These are phyloP conservation scores for Yponomeuta sedellus DNA, from an alignment of 2,888 invertebrate genomes.

Conservation along the genomic window DNA sequence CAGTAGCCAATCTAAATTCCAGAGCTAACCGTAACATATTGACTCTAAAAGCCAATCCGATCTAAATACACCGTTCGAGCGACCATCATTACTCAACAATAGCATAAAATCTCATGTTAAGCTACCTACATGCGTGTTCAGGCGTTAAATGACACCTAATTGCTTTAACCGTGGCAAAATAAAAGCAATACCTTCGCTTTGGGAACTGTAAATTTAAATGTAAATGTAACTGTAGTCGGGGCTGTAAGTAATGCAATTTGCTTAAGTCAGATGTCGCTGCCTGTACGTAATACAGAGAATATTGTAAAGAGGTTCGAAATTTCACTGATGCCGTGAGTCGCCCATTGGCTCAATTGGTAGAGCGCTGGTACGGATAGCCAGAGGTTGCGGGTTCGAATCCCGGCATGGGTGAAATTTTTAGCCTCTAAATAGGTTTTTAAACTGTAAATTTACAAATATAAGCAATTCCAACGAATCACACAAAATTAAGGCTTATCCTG, in stretches of 20 bases:
- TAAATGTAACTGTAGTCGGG: too few relatives aligned
- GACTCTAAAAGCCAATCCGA: neutral
- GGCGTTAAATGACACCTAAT: slow-evolving; percentile 9
- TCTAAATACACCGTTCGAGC: neutral
- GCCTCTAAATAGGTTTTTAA: too few relatives aligned
- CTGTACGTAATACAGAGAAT: too few relatives aligned
- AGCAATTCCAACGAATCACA: neutral
- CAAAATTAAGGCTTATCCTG: neutral
- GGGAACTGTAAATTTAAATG: neutral
- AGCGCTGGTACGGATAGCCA: too few relatives aligned
- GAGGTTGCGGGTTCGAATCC: too few relatives aligned
- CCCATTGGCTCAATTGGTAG: too few relatives aligned
- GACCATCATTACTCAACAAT: neutral
- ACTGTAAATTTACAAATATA: neutral
- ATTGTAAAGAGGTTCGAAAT: too few relatives aligned
- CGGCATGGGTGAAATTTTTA: too few relatives aligned
- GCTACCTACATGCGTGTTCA: slow-evolving; percentile 6
- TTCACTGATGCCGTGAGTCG: too few relatives aligned
- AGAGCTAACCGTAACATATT: neutral
- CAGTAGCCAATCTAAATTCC: neutral
- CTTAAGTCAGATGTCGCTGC: too few relatives aligned
- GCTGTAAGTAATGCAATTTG: too few relatives aligned
- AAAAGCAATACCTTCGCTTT: slow-evolving; percentile 5
- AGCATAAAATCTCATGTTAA: neutral
- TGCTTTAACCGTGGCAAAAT: slow-evolving; percentile 13